Percentiles rank a stretch among this genome's conserved stretches.
Evolutionary conservation across 2,797 vertebrate species (phyloP).

Genomic region (Lithobates sylvaticus): DNA sequence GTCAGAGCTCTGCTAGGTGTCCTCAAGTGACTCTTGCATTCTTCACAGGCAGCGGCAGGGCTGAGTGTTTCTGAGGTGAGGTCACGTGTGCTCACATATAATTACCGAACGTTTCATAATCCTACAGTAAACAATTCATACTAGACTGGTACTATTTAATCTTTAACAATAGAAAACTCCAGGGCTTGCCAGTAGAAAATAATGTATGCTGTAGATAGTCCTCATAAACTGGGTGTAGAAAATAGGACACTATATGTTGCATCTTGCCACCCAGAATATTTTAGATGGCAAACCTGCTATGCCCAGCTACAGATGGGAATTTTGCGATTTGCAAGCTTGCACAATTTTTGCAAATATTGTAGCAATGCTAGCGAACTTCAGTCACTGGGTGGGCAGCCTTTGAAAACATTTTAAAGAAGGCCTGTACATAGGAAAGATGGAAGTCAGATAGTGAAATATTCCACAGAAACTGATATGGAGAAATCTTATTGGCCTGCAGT

Average conservation of each 20-base stretch:
- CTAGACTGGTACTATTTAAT: conserved; percentile 10
- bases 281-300: background rate
- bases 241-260: background rate
- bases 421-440: no score
- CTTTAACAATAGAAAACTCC: background rate
- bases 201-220: background rate
- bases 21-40: conserved; percentile 58
- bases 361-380: no score
- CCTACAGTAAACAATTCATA: conserved; percentile 39
- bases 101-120: conserved; percentile 52
- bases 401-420: no score
- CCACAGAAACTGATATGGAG: no score
- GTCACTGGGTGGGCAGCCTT: no score
- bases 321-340: no score
- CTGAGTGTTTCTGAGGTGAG: conserved; percentile 42
- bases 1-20: conserved; percentile 36
- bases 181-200: conserved; percentile 18
- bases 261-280: conserved; percentile 12
- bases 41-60: conserved; percentile 57
- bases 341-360: no score
- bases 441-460: no score
- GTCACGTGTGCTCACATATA: conserved; percentile 44
- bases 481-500: no score
- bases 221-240: conserved; percentile 10
- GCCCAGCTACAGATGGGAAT: no score